Conservation (phyloP, 1,140 invertebrate species). For the Holotrichia oblita region DNA sequence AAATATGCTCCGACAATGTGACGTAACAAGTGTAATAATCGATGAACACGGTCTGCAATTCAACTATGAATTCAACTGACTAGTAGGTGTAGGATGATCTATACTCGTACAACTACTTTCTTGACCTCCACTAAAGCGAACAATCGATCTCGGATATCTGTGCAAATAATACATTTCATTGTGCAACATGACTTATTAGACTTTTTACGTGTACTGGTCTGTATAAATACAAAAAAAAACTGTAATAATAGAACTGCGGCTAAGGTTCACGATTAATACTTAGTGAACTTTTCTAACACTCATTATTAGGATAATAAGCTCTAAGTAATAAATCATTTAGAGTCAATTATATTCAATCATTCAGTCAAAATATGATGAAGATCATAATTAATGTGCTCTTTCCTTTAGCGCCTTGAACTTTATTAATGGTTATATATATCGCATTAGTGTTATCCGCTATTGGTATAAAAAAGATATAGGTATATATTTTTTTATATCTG, state of each 20-base stretch:
- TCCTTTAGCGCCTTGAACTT: neutral
- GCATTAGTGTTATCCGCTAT: no score
- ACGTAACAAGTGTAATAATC: conserved; percentile 8
- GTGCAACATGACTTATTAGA: neutral
- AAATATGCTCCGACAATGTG: neutral
- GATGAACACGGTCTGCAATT: neutral
- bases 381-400: neutral
- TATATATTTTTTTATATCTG: no score
- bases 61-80: no score
- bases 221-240: neutral
- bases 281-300: neutral
- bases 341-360: neutral
- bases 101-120: neutral
- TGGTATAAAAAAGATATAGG: no score
- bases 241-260: neutral
- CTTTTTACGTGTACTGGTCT: neutral
- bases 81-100: neutral
- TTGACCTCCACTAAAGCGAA: neutral
- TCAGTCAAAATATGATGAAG: neutral
- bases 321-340: neutral
- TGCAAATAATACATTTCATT: neutral
- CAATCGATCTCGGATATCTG: neutral
- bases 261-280: neutral
- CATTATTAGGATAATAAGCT: neutral
- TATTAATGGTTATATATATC: neutral